Percentiles rank a stretch among this genome's conserved stretches.
phyloP scores from a whole-genome alignment of 2,888 invertebrate species.

The Gymnosoma rotundatum region DNA sequence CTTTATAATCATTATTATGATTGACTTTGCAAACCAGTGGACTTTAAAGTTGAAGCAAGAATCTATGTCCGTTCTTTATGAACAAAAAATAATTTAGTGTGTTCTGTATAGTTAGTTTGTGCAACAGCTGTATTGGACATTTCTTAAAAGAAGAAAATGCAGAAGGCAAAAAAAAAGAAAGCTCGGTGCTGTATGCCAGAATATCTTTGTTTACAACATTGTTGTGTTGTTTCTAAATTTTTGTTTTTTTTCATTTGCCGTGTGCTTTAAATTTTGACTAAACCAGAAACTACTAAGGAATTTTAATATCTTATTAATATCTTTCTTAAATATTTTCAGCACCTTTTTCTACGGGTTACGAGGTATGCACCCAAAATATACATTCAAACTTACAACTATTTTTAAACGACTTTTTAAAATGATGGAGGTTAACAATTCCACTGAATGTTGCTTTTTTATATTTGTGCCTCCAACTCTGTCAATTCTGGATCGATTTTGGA shows the following conservation, averaged over 20 bases:
- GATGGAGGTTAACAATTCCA: too few relatives aligned
- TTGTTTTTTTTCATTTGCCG: slow-evolving; percentile 8
- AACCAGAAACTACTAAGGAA: slow-evolving; percentile 51
- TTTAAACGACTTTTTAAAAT: too few relatives aligned
- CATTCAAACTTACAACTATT: too few relatives aligned
- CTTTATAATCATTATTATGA: slow-evolving; percentile 43
- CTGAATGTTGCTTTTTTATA: too few relatives aligned
- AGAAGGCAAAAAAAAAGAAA: background rate
- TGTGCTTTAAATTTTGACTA: slow-evolving; percentile 33
- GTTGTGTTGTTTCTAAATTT: slow-evolving; percentile 23
- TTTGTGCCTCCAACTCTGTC: too few relatives aligned
- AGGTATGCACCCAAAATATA: too few relatives aligned
- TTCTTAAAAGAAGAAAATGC: slow-evolving; percentile 27
- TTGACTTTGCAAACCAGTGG: slow-evolving; percentile 54
- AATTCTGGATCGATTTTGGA: too few relatives aligned
- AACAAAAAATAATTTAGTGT: slow-evolving; percentile 14
- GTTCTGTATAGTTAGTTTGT: slow-evolving; percentile 27
- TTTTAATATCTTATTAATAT: slow-evolving; percentile 67
- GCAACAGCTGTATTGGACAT: slow-evolving; percentile 68
- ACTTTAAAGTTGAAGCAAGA: slow-evolving; percentile 17
- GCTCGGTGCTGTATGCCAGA: background rate
- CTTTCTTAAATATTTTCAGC: slow-evolving; percentile 59
- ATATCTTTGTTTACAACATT: slow-evolving; percentile 44
- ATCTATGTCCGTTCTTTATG: slow-evolving; percentile 13
- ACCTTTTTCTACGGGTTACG: slow-evolving; percentile 24